Evolutionary conservation across 2,797 vertebrate species (phyloP).

Genomic region (Thripadectes ignobilis): DNA sequence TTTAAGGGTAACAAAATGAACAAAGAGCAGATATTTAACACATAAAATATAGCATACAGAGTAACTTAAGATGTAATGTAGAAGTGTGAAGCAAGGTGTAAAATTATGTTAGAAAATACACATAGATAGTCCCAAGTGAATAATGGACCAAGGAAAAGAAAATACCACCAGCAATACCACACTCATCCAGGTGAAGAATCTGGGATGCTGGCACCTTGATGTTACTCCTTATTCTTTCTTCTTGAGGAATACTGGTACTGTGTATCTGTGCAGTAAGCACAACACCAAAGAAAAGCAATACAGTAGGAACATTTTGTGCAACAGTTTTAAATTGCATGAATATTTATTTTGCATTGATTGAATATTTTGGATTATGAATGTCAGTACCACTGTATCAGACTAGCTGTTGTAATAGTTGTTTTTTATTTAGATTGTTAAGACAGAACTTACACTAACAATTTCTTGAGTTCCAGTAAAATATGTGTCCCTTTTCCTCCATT

Average conservation of each 20-base stretch:
- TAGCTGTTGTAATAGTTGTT: neutral
- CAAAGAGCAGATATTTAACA: neutral
- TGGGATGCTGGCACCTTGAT: neutral
- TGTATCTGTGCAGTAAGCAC: neutral
- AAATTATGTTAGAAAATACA: neutral
- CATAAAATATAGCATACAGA: neutral
- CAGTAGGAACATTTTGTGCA: neutral
- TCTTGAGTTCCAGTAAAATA: neutral
- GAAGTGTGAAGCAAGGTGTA: neutral
- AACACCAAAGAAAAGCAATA: neutral
- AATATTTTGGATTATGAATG: neutral
- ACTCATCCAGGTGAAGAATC: neutral
- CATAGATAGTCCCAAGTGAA: neutral
- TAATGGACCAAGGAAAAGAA: neutral
- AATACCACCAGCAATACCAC: neutral
- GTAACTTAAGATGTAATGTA: neutral
- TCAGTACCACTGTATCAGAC: neutral
- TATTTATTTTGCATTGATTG: neutral
- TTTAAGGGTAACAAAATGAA: neutral
- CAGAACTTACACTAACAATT: neutral
- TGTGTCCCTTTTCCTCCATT: accelerated
- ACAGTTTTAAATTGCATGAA: neutral
- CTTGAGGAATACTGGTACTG: neutral
- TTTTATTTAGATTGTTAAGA: neutral
- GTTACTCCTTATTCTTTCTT: neutral